Percentiles rank a stretch among this genome's conserved stretches.
phyloP scores from a whole-genome alignment of 2,113 vertebrate genomes.

The Nyctibius bracteatus region DNA sequence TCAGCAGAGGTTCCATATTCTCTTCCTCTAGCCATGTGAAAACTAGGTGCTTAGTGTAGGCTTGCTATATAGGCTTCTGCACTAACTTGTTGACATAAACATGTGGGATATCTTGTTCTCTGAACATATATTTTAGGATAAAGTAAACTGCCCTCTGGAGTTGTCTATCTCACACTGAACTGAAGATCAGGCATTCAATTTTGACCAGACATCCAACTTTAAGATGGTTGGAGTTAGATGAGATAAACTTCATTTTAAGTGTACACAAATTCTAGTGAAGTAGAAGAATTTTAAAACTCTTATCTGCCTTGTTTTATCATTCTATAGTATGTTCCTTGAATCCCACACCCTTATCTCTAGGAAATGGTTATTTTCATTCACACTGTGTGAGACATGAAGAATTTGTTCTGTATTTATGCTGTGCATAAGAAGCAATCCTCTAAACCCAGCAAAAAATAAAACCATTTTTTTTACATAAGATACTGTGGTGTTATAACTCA shows the following conservation, averaged over 20 bases:
- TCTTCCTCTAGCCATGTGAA: neutral
- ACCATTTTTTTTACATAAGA: accelerated
- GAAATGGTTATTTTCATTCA: neutral
- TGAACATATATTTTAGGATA: neutral
- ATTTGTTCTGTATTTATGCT: neutral
- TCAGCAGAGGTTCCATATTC: neutral
- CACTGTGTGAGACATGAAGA: neutral
- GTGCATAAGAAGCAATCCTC: neutral
- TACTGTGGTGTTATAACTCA: neutral
- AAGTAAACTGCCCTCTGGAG: neutral
- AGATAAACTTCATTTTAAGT: neutral
- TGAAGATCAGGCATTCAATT: neutral
- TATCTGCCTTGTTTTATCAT: neutral
- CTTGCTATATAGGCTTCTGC: neutral
- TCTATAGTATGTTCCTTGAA: neutral
- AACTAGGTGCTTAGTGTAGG: neutral
- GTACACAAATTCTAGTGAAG: neutral
- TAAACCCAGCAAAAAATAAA: neutral
- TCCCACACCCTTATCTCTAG: neutral
- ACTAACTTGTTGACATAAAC: neutral
- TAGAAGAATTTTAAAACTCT: neutral
- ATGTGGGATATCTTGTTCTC: neutral
- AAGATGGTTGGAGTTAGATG: neutral
- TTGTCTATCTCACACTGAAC: neutral
- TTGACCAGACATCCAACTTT: neutral